Percentiles rank a stretch among this genome's conserved stretches.
phyloP scores from a whole-genome alignment of 2,797 vertebrate genomes.

The Sus cebifrons region DNA sequence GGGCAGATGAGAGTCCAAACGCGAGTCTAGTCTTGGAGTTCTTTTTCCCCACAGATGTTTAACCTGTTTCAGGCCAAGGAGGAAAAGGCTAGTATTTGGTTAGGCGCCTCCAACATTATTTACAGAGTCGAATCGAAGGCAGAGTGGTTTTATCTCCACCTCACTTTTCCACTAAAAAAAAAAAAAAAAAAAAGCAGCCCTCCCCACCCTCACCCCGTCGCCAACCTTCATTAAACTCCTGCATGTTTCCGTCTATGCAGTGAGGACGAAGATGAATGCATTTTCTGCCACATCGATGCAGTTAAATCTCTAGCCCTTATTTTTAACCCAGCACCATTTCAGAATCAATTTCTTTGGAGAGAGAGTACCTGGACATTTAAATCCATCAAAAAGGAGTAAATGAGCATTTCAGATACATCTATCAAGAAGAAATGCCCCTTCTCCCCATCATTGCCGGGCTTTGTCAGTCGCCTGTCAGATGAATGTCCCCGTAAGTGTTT shows the following conservation, averaged over 20 bases:
- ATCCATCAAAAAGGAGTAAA: slow-evolving; percentile 84
- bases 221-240: neutral
- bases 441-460: slow-evolving; percentile 76
- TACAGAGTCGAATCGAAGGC: slow-evolving; percentile 23
- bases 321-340: slow-evolving; percentile 78
- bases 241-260: neutral
- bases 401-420: slow-evolving; percentile 80
- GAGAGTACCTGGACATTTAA: slow-evolving; percentile 83
- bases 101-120: neutral
- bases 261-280: neutral
- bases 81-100: slow-evolving; percentile 39
- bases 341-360: slow-evolving; percentile 82
- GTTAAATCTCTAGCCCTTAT: slow-evolving; percentile 74
- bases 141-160: slow-evolving; percentile 12
- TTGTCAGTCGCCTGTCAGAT: slow-evolving; percentile 82
- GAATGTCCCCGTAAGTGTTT: slow-evolving; percentile 82
- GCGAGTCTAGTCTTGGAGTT: slow-evolving; percentile 40
- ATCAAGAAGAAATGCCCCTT: slow-evolving; percentile 76
- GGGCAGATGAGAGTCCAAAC: neutral
- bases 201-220: neutral
- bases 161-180: neutral
- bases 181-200: neutral
- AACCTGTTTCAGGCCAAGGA: neutral
- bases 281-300: neutral
- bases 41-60: slow-evolving; percentile 42